A percentile compares a stretch with the other conserved stretches of the same genome.
These are phyloP conservation scores for Euphonia xanthogaster DNA, from an alignment of 2,797 vertebrate genomes.

Conservation along the genomic window DNA sequence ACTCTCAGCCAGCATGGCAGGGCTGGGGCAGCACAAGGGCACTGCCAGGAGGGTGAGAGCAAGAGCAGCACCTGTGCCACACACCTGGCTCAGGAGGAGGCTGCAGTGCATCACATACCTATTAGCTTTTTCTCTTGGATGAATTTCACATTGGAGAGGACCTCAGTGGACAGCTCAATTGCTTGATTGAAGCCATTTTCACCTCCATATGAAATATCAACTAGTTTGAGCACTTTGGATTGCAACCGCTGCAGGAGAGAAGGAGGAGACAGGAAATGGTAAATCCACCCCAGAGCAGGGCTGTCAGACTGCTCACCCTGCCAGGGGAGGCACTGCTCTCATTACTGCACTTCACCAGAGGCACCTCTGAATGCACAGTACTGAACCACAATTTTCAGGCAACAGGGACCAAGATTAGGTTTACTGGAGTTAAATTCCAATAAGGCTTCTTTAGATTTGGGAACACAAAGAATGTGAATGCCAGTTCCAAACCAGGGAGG, in stretches of 20 bases:
- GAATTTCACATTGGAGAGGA: constrained; percentile 99
- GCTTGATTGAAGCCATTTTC: constrained; percentile 99
- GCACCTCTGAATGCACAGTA: not conserved
- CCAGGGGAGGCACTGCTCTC: not conserved
- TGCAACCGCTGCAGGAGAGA: constrained; percentile 82
- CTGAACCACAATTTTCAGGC: not conserved
- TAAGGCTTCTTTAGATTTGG: not conserved
- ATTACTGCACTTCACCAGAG: not conserved
- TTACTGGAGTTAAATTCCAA: not conserved
- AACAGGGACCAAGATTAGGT: not conserved
- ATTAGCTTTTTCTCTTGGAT: constrained; percentile 99
- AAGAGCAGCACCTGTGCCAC: not conserved
- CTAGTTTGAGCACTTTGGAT: constrained; percentile 97
- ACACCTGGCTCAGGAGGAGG: not conserved
- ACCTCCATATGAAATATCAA: constrained; percentile 98
- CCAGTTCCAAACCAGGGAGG: not conserved
- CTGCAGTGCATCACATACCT: constrained; percentile 73
- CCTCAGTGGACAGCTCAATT: constrained; percentile 97
- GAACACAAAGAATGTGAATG: not conserved
- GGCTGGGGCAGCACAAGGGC: not conserved
- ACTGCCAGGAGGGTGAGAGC: not conserved
- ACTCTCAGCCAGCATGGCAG: not conserved
- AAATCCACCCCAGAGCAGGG: not conserved
- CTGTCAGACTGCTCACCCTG: not conserved
- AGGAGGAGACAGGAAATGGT: not conserved